These are phyloP conservation scores for Toxotes chatareus DNA, from an alignment of 2,113 vertebrate species.

Conservation along the genomic window DNA sequence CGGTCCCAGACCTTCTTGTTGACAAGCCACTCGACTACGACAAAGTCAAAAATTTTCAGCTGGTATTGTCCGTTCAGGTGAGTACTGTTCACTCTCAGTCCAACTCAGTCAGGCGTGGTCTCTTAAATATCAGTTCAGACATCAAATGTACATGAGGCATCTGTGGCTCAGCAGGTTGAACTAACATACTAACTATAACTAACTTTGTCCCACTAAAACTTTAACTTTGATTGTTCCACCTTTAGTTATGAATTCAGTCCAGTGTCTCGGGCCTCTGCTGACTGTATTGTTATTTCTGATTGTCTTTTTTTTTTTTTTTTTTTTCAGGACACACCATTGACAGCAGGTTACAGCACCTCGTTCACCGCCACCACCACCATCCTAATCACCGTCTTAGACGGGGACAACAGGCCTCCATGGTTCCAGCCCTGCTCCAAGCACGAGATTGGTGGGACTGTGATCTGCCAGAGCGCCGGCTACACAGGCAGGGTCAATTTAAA, in stretches of 20 bases:
- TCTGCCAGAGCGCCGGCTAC: conserved; percentile 85
- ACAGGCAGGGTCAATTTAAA: conserved; percentile 74
- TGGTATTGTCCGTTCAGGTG: conserved; percentile 84
- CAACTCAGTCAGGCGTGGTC: background rate
- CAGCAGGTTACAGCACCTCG: fast-evolving
- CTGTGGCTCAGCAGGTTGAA: too few relatives aligned
- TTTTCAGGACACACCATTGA: conserved; percentile 77
- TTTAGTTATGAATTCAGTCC: background rate
- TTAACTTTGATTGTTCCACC: too few relatives aligned
- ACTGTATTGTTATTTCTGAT: background rate
- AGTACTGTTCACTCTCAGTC: conserved; percentile 57
- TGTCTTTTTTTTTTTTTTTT: background rate
- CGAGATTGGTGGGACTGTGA: fast-evolving
- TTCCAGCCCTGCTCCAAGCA: conserved; percentile 84
- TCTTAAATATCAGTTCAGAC: background rate
- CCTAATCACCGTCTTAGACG: conserved; percentile 75
- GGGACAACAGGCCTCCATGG: conserved; percentile 87
- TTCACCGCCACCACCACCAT: conserved; percentile 78
- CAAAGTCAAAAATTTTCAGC: conserved; percentile 27
- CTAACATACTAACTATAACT: too few relatives aligned
- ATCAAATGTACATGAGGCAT: too few relatives aligned
- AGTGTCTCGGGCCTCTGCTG: background rate
- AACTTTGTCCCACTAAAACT: too few relatives aligned
- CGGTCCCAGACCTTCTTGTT: conserved; percentile 78
- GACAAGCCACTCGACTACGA: conserved; percentile 83